Evolutionary conservation across 2,888 invertebrate species (phyloP), one percentile per base, ranked within the genome.

Genomic region (Phalera bucephala): DNA sequence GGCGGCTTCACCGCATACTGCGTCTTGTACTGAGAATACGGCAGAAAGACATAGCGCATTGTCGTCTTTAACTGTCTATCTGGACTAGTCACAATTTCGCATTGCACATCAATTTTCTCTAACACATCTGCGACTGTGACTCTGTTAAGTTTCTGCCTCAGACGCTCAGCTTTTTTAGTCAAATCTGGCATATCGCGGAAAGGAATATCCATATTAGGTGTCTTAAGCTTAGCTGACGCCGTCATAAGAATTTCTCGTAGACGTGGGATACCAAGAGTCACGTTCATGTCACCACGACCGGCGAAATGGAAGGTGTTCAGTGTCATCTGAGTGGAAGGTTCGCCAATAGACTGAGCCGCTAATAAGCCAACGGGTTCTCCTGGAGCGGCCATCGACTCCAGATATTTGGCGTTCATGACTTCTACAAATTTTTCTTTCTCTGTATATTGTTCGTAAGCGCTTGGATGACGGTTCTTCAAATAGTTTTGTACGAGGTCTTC

Each of bases 271-370:
- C 99, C 99, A n/a, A 99, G 91, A 0, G 99, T 99, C 0, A 99
- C 99, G 91, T 99, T 99, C 99, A 99, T 99, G 86, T 99, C 99
- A 91, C 99, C 99, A 85, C 99, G 94, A 72, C 99, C 99, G 63
- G 99, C 99, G 80, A 99, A 99, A 76, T 99, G 99, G 84, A 99
- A 99, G 23, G 99, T 99, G 81, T 99, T 99, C 74, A 99, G 87
- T 65, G 99, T 99, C 99, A 99, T 99, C 91, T 99, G 99, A 40
- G 99, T 99, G 1, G 99, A 99, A 0, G 99, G 99, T 82, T 99
- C 99, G 38, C 99, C 99, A 45, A 99, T 95, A 0, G 98, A 98
- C 90, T 99, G 99, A 1, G 99, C 99, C 8, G 99, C 99, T 47
- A 99, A 80, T 11, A 99, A 84, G 2, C 99, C 99, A 0, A 99